phyloP scores from a whole-genome alignment of 2,888 invertebrate species.

The Drosophila mayaguana region DNA sequence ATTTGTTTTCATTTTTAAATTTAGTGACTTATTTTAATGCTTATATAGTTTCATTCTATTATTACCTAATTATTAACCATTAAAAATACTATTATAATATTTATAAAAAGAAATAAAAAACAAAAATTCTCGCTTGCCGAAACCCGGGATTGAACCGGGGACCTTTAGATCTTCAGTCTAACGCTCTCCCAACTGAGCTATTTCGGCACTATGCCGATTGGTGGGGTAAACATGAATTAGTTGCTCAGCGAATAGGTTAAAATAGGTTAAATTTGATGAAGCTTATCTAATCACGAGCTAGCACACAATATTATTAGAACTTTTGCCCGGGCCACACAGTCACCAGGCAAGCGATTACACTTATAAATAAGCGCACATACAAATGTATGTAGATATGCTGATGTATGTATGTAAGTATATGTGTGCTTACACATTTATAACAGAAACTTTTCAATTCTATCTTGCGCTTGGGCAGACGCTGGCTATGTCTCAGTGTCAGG shows the following conservation, averaged over 20 bases:
- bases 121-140: constrained; percentile 48
- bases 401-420: background rate
- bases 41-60: background rate
- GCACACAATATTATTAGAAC: constrained; percentile 61
- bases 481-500: constrained; percentile 58
- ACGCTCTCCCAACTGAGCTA: constrained; percentile 85
- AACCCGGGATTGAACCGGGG: constrained; percentile 84
- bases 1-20: background rate
- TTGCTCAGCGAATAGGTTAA: background rate
- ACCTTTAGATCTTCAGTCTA: constrained; percentile 85
- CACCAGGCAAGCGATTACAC: constrained; percentile 41
- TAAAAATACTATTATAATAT: background rate
- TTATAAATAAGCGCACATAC: background rate
- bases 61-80: background rate
- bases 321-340: constrained; percentile 34
- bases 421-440: constrained; percentile 5
- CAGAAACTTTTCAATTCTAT: constrained; percentile 29
- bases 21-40: no score
- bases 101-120: background rate
- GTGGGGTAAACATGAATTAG: constrained; percentile 2
- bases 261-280: constrained; percentile 11
- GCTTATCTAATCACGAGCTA: constrained; percentile 84
- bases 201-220: constrained; percentile 65
- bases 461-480: constrained; percentile 17
- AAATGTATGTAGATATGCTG: background rate